Base-by-base conservation (phyloP, 2,797 vertebrate genomes). In the Alectoris magna region DNA sequence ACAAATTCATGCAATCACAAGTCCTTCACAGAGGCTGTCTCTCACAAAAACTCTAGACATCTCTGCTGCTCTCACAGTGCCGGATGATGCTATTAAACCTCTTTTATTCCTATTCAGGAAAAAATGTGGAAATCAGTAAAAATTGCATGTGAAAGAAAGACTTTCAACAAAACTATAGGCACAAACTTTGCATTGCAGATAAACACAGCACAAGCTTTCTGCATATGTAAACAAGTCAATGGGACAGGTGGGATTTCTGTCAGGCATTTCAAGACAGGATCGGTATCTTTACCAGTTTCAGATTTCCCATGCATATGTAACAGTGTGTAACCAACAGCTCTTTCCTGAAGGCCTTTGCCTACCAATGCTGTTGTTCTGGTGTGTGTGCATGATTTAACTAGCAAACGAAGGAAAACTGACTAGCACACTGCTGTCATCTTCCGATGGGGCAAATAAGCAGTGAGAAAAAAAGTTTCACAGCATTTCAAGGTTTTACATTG, bases 31-130 rank as follows among this genome's bases (percentile, higher is more conserved):
- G 79, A 90, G 91, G 7, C 94, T 72, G 29, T 95, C 96, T 96
- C 92, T 97, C 96, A 95, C 88, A 96, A 95, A 79, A 66, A 91
- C 56, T 93, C 93, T 83, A 84, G 90, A 96, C 86, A 85, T 56
- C 83, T 93, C 73, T 8, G 43, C 43, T 94, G 93, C 56, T 66
- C 83, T 58, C 85, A 53, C 38, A 17, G 63, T 55, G 82, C 46
- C 9, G 7, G 51, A 26, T 31, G 75, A 84, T 58, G 63, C 84
- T 92, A 81, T 74, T 59, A 72, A 75, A 64, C 29, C 46, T 68
- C 86, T 75, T 5, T 38, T n/a, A n/a, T 10, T 72, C 18, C 15
- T 93, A 15, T 86, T 91, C 60, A 73, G 63, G 27, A 66, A 93
- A 58, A 56, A 31, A 49, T 12, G 8, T 62, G 71, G 76, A 60